A percentile compares a stretch with the other conserved stretches of the same genome.
Conservation (phyloP, 1,140 invertebrate genomes). For the Pseudomyrmex concolor region DNA sequence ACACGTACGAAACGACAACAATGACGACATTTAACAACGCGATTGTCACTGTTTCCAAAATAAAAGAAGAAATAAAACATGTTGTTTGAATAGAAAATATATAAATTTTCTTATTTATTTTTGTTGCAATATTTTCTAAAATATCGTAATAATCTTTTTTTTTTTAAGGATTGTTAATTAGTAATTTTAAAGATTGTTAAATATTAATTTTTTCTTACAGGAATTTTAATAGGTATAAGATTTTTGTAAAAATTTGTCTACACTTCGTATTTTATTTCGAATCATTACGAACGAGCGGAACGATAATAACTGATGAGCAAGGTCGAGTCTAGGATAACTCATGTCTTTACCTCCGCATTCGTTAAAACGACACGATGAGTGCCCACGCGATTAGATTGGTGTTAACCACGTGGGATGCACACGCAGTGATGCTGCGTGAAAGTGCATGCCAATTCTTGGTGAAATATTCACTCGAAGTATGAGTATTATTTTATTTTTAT, state of each 20-base stretch:
- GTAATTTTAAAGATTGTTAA: too few relatives aligned
- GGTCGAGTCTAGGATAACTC: background rate
- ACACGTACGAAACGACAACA: background rate
- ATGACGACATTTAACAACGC: background rate
- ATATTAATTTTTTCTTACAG: too few relatives aligned
- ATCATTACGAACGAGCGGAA: background rate
- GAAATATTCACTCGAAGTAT: background rate
- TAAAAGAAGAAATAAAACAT: too few relatives aligned
- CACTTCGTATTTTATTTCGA: background rate
- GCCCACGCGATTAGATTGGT: background rate
- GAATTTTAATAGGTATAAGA: background rate
- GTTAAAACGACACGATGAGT: background rate
- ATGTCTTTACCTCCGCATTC: background rate
- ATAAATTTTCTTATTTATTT: too few relatives aligned
- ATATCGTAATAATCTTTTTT: too few relatives aligned
- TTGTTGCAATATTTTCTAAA: too few relatives aligned
- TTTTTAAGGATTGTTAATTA: too few relatives aligned
- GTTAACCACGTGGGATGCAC: slow-evolving; percentile 4
- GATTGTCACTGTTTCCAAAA: background rate
- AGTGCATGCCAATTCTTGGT: background rate
- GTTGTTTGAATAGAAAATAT: background rate
- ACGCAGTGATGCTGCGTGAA: background rate
- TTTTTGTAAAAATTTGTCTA: background rate
- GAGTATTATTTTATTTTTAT: background rate
- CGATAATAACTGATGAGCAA: background rate